Evolutionary conservation across 2,113 vertebrate genomes (phyloP), one percentile per base, ranked within the genome.

Genomic region (Hoplias malabaricus): DNA sequence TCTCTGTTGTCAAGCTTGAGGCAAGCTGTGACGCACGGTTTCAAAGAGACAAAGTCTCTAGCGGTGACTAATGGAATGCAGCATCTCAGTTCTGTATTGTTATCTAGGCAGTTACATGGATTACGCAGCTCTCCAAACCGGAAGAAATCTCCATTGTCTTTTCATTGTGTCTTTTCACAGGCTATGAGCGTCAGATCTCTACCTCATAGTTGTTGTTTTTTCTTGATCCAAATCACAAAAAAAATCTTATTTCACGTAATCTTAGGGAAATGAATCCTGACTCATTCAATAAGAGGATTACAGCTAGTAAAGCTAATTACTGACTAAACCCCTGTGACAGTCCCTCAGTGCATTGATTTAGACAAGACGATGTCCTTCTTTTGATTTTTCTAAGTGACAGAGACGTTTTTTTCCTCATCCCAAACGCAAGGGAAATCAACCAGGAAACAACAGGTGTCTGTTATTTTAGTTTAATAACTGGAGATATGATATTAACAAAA

Each of bases 201-300:
- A 73, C 61, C 78, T 71, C 62, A 75, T 25, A 69, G 78, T 72
- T 77, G 79, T 66, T 54, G 53, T 67, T 63, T 68, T 78, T 78
- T 66, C 46, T 50, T 82, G 48, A 74, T 77, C 56, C 67, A 66
- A 76, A 50, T 53, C 65, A 70, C 34, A 36, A 13, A 73, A 81
- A 84, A 79, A 82, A 40, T 50, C 27, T 21, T 59, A 48, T 79
- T 79, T 61, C 54, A 56, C 42, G 25, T 82, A 77, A 84, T 77
- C 69, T 68, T 46, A 29, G 42, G 75, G 65, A 75, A 80, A 79
- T 77, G 2, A 70, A 73, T 57, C 14, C 54, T 70, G 59, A 78
- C 61, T 38, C 43, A 63, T 27, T 63, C 62, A 23, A 38, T 79
- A 79, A 82, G 56, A 81, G 70, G 76, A 79, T 79, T 82, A 81